Evolutionary conservation across 2,888 invertebrate genomes (phyloP).

Genomic region (Lathronympha strigana): DNA sequence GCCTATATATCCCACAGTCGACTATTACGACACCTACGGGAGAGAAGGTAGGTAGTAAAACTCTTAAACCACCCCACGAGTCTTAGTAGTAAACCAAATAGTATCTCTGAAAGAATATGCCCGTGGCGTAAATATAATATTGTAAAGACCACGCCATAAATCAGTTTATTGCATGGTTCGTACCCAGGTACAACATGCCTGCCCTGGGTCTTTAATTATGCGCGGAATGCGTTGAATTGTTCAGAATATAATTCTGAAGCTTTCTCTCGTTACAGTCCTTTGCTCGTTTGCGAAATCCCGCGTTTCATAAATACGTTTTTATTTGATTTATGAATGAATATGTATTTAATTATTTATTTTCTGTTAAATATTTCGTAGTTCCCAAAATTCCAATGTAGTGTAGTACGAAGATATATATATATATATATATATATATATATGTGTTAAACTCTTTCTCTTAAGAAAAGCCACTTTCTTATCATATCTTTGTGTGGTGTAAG

Average conservation of each 20-base stretch:
- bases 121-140: slow-evolving; percentile 15
- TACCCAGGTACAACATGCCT: slow-evolving; percentile 14
- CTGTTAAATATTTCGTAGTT: neutral
- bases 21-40: no score
- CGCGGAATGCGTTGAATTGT: slow-evolving; percentile 19
- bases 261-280: no score
- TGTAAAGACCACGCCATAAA: slow-evolving; percentile 12
- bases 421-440: no score
- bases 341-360: neutral
- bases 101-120: slow-evolving; percentile 17
- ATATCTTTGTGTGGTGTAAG: no score
- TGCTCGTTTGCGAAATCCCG: slow-evolving; percentile 7
- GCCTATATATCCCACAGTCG: no score
- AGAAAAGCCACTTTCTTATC: no score
- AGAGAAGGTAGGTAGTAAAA: no score
- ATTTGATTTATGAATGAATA: neutral
- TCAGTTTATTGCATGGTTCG: slow-evolving; percentile 19
- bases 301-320: neutral
- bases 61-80: no score
- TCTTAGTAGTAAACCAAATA: neutral
- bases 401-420: no score
- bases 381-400: neutral
- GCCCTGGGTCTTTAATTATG: slow-evolving; percentile 24
- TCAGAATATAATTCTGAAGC: neutral
- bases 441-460: no score